A percentile compares a stretch with the other conserved stretches of the same genome.
phyloP scores from a whole-genome alignment of 2,888 invertebrate genomes.

The Neoascia interrupta region DNA sequence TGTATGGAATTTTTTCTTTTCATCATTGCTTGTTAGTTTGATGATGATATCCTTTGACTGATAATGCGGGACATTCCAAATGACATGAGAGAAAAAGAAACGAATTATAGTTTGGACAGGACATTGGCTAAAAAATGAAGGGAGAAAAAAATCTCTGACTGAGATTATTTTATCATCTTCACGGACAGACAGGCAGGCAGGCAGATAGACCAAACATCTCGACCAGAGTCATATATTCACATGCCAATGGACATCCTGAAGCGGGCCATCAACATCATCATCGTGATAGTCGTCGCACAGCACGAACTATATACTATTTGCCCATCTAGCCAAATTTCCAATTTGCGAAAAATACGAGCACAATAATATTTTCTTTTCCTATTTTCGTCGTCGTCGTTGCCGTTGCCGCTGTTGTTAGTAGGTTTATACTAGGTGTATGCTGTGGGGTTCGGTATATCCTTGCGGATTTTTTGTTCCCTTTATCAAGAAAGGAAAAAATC shows the following conservation, averaged over 20 bases:
- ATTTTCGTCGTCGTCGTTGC: slow-evolving; percentile 49
- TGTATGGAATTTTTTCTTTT: background rate
- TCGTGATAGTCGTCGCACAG: slow-evolving; percentile 19
- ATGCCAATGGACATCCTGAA: slow-evolving; percentile 56
- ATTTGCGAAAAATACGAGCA: slow-evolving; percentile 68
- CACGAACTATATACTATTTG: slow-evolving; percentile 53
- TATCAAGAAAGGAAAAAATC: slow-evolving; percentile 29
- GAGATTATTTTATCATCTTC: slow-evolving; percentile 62
- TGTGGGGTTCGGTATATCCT: slow-evolving; percentile 18
- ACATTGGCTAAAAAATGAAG: slow-evolving; percentile 26
- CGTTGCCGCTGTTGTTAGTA: slow-evolving; percentile 32
- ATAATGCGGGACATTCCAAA: slow-evolving; percentile 58
- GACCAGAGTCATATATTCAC: slow-evolving; percentile 26
- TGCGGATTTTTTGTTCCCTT: slow-evolving; percentile 19
- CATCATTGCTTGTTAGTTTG: slow-evolving; percentile 50
- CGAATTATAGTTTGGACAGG: slow-evolving; percentile 48
- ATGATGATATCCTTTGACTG: slow-evolving; percentile 65
- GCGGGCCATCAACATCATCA: slow-evolving; percentile 40
- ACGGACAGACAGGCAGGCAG: slow-evolving; percentile 39
- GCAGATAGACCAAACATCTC: no score
- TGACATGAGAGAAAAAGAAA: slow-evolving; percentile 33
- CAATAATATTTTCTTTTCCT: slow-evolving; percentile 66
- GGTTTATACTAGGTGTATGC: background rate
- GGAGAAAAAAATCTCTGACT: slow-evolving; percentile 8
- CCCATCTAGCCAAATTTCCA: slow-evolving; percentile 67